Percentiles rank a stretch among this genome's conserved stretches.
Conservation (phyloP, 37 sponge, comb jelly and placozoan genomes). For the Crambe crambe region DNA sequence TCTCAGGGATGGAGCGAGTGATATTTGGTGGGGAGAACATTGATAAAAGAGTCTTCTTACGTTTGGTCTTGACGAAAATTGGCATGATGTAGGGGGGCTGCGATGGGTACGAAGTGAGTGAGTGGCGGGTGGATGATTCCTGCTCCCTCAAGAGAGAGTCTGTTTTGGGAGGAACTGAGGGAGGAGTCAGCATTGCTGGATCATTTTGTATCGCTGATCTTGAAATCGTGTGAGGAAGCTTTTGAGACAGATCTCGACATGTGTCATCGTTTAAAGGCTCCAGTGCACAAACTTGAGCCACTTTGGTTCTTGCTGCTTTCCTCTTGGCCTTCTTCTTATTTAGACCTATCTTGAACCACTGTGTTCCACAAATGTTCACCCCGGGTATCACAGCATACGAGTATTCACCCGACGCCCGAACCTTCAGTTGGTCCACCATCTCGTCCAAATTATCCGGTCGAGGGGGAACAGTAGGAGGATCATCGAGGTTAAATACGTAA, state of each 20-base stretch:
- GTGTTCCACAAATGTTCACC: constrained; percentile 4
- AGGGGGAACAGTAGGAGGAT: constrained; percentile 14
- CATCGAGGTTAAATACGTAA: constrained; percentile 1
- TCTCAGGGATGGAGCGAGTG: not conserved
- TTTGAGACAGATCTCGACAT: not conserved
- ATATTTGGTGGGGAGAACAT: not conserved
- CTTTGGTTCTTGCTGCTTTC: not conserved
- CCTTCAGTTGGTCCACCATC: not conserved
- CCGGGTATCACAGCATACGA: constrained; percentile 32
- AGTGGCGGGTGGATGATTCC: not conserved
- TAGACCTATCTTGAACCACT: not conserved
- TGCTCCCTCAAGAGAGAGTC: constrained; percentile 49
- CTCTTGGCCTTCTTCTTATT: not conserved
- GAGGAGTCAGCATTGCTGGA: not conserved
- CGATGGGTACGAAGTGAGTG: not conserved
- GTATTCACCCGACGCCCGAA: constrained; percentile 13
- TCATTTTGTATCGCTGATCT: not conserved
- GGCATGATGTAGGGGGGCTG: not conserved
- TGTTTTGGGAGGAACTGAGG: constrained; percentile 37
- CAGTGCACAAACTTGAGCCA: not conserved
- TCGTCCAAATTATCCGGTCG: constrained; percentile 23
- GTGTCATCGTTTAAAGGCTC: not conserved
- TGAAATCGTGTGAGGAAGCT: not conserved
- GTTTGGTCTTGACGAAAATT: not conserved
- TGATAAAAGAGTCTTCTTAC: not conserved